Percentiles rank a stretch among this genome's conserved stretches.
phyloP scores from a whole-genome alignment of 2,888 invertebrate genomes.

The Eretmocerus hayati region DNA sequence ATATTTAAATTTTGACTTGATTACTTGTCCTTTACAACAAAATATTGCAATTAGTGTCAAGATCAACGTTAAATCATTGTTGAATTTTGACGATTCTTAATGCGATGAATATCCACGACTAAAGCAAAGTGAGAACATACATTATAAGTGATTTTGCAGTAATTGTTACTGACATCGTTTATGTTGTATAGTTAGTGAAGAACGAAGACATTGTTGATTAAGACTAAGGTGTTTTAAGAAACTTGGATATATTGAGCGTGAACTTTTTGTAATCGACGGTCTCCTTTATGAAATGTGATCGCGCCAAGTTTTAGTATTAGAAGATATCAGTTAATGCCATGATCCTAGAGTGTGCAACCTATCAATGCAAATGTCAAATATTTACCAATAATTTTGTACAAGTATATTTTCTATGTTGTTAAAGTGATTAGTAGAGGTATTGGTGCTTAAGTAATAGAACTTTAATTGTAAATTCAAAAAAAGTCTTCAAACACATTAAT shows the following conservation, averaged over 20 bases:
- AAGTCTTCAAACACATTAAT: no score
- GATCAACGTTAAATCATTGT: no score
- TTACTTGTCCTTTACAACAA: no score
- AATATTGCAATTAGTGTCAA: no score
- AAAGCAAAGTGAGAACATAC: conserved; percentile 6
- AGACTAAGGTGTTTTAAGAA: conserved; percentile 8
- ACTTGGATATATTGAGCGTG: conserved; percentile 9
- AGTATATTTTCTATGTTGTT: conserved; percentile 20
- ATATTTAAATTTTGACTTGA: no score
- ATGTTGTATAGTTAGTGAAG: conserved; percentile 4
- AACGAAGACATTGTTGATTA: conserved; percentile 9
- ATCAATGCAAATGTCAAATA: conserved; percentile 44
- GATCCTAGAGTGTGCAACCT: conserved; percentile 40
- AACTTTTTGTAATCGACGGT: conserved; percentile 1
- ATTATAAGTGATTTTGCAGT: conserved; percentile 13
- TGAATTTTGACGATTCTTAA: no score
- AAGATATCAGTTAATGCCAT: conserved; percentile 35
- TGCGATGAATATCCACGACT: conserved; percentile 17
- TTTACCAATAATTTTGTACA: conserved; percentile 36
- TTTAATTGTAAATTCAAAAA: no score
- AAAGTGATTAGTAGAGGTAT: conserved; percentile 19
- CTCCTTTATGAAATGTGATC: conserved; percentile 22
- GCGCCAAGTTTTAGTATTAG: conserved; percentile 24
- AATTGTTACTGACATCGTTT: conserved; percentile 12
- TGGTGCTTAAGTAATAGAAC: conserved; percentile 18